phyloP scores from a whole-genome alignment of 1,140 invertebrate species.

The Trinorchestia longiramus region DNA sequence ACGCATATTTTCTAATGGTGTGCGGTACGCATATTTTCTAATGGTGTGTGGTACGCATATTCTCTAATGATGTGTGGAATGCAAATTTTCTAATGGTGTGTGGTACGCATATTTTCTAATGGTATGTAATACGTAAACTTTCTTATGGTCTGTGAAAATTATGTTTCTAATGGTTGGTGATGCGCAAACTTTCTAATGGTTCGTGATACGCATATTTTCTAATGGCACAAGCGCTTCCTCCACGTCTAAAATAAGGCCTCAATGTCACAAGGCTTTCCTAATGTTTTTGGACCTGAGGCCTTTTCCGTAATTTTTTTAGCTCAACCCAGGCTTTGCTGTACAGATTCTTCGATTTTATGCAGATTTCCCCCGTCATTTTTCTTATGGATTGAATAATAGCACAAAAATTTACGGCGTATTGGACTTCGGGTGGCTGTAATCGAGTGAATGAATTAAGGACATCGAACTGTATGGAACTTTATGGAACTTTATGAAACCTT shows the following conservation, averaged over 20 bases:
- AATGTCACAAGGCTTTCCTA: too few species aligned
- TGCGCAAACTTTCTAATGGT: too few species aligned
- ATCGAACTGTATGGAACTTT: neutral
- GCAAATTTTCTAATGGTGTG: neutral
- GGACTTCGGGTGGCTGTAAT: neutral
- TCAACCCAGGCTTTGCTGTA: neutral
- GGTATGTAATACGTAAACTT: neutral
- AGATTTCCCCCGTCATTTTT: neutral
- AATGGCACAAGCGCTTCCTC: too few species aligned
- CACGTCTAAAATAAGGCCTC: too few species aligned
- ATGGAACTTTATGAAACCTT: too few species aligned
- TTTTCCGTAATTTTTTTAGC: neutral
- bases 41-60: neutral
- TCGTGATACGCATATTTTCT: too few species aligned
- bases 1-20: too few species aligned
- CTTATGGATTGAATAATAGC: neutral
- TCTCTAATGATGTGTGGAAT: too few species aligned
- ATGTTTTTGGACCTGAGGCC: too few species aligned
- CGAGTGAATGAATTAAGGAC: neutral
- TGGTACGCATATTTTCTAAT: neutral
- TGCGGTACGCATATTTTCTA: neutral
- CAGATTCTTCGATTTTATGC: neutral
- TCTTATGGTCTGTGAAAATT: neutral
- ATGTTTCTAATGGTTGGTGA: neutral
- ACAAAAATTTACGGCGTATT: neutral